Conservation (phyloP, 1,140 invertebrate genomes). For the Holotrichia oblita region DNA sequence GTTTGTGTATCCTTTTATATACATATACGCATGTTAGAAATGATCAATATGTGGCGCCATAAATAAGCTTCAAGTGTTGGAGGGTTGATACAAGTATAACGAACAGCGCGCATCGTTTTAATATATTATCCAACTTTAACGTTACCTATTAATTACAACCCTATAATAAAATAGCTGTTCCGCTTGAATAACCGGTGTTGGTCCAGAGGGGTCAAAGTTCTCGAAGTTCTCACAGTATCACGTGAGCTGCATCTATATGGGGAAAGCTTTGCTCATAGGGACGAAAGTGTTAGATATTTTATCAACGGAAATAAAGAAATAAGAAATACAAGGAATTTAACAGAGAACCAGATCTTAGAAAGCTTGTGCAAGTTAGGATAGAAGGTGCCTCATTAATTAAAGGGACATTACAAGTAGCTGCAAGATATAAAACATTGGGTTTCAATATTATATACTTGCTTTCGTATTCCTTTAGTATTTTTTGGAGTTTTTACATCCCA, state of each 20-base stretch:
- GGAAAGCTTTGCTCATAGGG: not conserved
- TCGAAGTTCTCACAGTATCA: conserved; percentile 18
- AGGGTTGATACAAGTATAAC: conserved; percentile 6
- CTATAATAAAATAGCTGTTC: not conserved
- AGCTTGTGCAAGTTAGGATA: no score
- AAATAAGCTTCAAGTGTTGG: not conserved
- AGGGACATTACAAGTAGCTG: not conserved
- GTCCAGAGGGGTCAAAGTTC: conserved; percentile 34
- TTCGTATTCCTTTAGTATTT: no score
- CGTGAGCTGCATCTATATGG: not conserved
- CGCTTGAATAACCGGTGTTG: conserved; percentile 30
- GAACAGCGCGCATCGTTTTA: conserved; percentile 8
- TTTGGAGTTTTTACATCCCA: no score
- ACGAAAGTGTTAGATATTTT: not conserved
- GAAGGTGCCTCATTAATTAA: not conserved
- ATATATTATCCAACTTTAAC: conserved; percentile 37
- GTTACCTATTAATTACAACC: conserved; percentile 29
- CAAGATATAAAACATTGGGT: not conserved
- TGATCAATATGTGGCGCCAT: not conserved
- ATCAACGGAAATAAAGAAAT: not conserved
- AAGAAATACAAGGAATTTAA: not conserved
- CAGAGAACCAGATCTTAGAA: no score
- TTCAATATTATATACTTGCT: no score
- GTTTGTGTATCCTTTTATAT: not conserved
- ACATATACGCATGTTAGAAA: not conserved